Percentiles rank a stretch among this genome's conserved stretches.
These are phyloP conservation scores for Magallana ariakensis DNA, from an alignment of 1,140 invertebrate species.

Conservation along the genomic window DNA sequence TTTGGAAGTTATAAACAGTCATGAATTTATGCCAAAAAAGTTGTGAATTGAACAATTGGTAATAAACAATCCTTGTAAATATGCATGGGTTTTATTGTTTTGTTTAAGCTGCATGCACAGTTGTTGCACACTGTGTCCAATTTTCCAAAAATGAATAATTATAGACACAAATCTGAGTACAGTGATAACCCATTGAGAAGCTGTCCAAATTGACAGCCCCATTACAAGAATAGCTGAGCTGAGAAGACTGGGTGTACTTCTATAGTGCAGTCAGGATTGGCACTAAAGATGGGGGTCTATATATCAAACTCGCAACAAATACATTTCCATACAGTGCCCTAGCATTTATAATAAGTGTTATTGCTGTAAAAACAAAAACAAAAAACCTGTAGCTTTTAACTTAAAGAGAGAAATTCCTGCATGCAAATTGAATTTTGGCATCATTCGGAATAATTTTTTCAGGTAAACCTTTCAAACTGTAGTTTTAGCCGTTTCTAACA, in stretches of 20 bases:
- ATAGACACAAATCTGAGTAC: no score
- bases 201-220: no score
- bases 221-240: no score
- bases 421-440: conserved; percentile 19
- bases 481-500: neutral
- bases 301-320: neutral
- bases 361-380: neutral
- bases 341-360: conserved; percentile 26
- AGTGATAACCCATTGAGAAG: no score
- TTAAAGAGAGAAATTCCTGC: conserved; percentile 16
- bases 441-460: conserved; percentile 5
- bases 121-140: no score
- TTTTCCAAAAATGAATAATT: no score
- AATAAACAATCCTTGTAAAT: no score
- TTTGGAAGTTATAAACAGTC: no score
- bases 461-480: conserved; percentile 22
- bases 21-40: no score
- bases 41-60: no score
- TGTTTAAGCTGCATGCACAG: no score
- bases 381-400: conserved; percentile 10
- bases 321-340: neutral
- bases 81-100: no score
- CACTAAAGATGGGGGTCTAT: neutral
- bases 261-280: conserved; percentile 12
- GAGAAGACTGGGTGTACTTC: neutral